phyloP scores from a whole-genome alignment of 2,888 invertebrate genomes.

The Ecdyonurus torrentis region DNA sequence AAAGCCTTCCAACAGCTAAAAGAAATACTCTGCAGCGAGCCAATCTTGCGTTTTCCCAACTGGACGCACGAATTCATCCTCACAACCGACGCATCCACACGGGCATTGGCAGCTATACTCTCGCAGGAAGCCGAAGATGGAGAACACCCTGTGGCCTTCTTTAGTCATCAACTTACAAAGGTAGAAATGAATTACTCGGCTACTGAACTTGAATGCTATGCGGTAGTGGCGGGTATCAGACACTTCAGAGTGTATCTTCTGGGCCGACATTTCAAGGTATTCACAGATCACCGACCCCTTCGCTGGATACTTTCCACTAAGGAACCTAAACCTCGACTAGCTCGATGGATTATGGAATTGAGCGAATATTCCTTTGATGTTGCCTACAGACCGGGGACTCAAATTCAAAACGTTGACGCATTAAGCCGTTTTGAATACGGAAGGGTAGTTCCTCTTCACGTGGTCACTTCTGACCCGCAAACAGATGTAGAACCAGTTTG shows the following conservation, averaged over 20 bases:
- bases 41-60: conserved; percentile 1
- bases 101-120: neutral
- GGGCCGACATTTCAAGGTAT: neutral
- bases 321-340: neutral
- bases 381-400: neutral
- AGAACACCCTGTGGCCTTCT: conserved; percentile 5
- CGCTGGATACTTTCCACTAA: neutral
- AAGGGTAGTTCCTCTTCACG: too few relatives aligned
- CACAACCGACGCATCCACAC: neutral
- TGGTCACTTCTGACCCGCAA: neutral
- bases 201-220: neutral
- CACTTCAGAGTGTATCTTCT: neutral
- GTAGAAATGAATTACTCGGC: neutral
- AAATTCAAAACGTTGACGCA: neutral
- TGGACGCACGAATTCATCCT: neutral
- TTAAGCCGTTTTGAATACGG: neutral
- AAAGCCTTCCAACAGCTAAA: conserved; percentile 13
- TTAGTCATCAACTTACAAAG: neutral
- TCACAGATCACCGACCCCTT: neutral
- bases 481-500: neutral
- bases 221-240: neutral
- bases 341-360: conserved; percentile 6
- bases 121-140: conserved; percentile 4
- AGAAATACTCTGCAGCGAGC: conserved; percentile 5
- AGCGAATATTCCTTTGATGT: conserved; percentile 6